A percentile compares a stretch with the other conserved stretches of the same genome.
Conservation (phyloP, 2,113 vertebrate species). For the Corydoras maculifer region DNA sequence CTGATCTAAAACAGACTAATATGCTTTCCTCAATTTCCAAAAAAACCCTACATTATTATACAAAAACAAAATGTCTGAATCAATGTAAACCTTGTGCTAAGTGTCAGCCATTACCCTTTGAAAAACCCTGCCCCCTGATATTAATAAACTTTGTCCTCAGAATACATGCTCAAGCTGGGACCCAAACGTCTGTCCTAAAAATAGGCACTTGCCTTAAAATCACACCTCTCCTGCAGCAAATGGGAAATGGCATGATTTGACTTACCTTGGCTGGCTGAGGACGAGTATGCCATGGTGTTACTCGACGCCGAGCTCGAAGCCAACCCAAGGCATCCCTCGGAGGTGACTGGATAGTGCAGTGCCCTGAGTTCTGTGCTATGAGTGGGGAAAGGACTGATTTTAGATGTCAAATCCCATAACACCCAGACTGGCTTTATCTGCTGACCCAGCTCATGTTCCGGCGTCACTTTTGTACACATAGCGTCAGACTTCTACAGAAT, state of each 20-base stretch:
- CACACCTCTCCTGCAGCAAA: slow-evolving; percentile 12
- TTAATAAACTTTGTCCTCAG: slow-evolving; percentile 26
- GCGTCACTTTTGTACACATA: slow-evolving; percentile 47
- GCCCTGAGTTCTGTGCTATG: slow-evolving; percentile 47
- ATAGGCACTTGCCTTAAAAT: slow-evolving; percentile 38
- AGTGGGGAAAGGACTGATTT: slow-evolving; percentile 58
- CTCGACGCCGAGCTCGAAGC: slow-evolving; percentile 44
- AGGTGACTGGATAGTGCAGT: slow-evolving; percentile 52
- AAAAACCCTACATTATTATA: too few species aligned
- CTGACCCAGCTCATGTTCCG: slow-evolving; percentile 63
- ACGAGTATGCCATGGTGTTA: slow-evolving; percentile 57
- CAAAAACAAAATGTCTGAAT: background rate
- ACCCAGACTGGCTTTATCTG: slow-evolving; percentile 52
- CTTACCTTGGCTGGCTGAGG: slow-evolving; percentile 62
- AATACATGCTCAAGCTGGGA: background rate
- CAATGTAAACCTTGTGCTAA: background rate
- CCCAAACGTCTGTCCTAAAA: slow-evolving; percentile 38
- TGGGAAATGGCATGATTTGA: background rate
- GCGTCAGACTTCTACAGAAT: slow-evolving; percentile 42
- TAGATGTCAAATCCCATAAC: slow-evolving; percentile 58
- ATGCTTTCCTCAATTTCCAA: too few species aligned
- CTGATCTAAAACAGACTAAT: too few species aligned
- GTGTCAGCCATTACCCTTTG: slow-evolving; percentile 5
- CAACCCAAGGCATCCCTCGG: slow-evolving; percentile 56
- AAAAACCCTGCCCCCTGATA: slow-evolving; percentile 16